Conservation (phyloP, 2,888 invertebrate species). For the Cephus spinipes region DNA sequence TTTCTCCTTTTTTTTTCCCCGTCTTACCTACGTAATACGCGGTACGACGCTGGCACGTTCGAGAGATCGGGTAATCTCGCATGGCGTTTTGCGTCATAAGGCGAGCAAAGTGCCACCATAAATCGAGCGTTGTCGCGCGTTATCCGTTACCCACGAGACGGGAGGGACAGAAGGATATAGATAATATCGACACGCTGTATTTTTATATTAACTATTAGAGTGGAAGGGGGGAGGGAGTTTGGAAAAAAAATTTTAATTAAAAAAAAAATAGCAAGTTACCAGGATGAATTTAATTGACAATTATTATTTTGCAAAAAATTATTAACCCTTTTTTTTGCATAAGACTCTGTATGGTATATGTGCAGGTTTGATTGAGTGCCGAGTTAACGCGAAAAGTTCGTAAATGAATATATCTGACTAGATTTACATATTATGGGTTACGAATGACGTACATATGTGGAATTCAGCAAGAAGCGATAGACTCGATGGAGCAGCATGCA, state of each 20-base stretch:
- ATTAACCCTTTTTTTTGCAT: too few relatives aligned
- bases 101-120: slow-evolving; percentile 8
- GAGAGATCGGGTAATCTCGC: background rate
- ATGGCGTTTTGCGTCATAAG: background rate
- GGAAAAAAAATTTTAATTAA: background rate
- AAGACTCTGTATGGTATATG: too few relatives aligned
- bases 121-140: background rate
- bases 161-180: background rate
- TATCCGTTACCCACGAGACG: background rate
- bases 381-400: too few relatives aligned
- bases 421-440: too few relatives aligned
- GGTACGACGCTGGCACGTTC: background rate
- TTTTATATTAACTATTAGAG: background rate
- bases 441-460: too few relatives aligned
- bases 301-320: too few relatives aligned
- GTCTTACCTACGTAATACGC: background rate
- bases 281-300: too few relatives aligned
- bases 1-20: background rate
- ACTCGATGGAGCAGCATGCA: too few relatives aligned
- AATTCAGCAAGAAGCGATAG: too few relatives aligned
- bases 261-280: too few relatives aligned
- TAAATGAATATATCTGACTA: too few relatives aligned
- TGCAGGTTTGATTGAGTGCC: too few relatives aligned
- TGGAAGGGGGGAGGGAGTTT: background rate
- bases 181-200: background rate